phyloP scores from a whole-genome alignment of 2,797 vertebrate genomes.

The Cyprinodon diabolis region DNA sequence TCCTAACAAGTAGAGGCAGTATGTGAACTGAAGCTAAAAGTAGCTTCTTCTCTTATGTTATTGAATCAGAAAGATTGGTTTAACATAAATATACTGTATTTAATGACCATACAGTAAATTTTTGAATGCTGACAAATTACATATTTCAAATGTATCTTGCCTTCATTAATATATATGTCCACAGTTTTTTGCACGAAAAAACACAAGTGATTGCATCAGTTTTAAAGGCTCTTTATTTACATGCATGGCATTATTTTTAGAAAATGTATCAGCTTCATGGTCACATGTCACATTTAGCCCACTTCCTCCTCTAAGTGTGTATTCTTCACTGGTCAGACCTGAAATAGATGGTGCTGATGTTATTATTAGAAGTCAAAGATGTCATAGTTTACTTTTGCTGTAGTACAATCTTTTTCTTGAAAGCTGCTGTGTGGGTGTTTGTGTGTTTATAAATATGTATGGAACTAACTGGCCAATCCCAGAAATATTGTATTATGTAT shows the following conservation, averaged over 20 bases:
- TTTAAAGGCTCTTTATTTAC: constrained; percentile 35
- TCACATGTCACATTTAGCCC: constrained; percentile 25
- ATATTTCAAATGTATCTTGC: not conserved
- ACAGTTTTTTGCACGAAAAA: not conserved
- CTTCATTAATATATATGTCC: not conserved
- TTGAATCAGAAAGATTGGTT: too few relatives aligned
- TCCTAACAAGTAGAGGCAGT: too few relatives aligned
- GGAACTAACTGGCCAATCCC: constrained; percentile 67
- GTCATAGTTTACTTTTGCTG: constrained; percentile 21
- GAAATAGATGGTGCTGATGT: constrained; percentile 7
- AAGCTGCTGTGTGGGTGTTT: constrained; percentile 10
- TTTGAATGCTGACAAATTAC: not conserved
- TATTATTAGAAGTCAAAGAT: not conserved
- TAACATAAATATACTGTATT: too few relatives aligned
- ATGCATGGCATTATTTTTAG: constrained; percentile 38
- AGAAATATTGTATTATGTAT: constrained; percentile 29
- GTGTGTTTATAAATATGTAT: constrained; percentile 27
- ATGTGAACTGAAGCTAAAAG: too few relatives aligned
- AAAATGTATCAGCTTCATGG: constrained; percentile 14
- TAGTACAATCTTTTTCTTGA: constrained; percentile 4
- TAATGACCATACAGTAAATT: too few relatives aligned
- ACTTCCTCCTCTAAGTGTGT: constrained; percentile 36
- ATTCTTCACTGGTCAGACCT: not conserved
- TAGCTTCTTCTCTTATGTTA: too few relatives aligned
- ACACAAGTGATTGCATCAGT: constrained; percentile 16